These are phyloP conservation scores for Nephrotoma guestfalica DNA, from an alignment of 2,888 invertebrate genomes.

Conservation along the genomic window DNA sequence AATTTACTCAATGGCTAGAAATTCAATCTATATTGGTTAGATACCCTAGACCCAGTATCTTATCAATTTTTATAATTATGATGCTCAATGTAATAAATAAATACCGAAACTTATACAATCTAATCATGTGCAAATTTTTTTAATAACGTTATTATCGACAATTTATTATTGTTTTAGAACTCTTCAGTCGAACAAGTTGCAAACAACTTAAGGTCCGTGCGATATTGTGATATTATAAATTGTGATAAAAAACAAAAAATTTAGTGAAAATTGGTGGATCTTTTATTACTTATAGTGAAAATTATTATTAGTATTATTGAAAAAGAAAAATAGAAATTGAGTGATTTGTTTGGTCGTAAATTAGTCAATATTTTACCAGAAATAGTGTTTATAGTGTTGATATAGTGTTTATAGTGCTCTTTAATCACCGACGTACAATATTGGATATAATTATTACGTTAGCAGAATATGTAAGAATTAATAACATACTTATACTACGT, in stretches of 20 bases:
- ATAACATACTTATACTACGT: too few species aligned
- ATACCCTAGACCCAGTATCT: not conserved
- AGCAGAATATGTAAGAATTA: not conserved
- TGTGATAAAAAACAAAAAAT: not conserved
- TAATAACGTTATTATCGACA: not conserved
- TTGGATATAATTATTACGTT: not conserved
- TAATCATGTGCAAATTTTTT: not conserved
- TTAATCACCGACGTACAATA: not conserved
- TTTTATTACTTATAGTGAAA: too few species aligned
- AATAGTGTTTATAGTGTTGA: not conserved
- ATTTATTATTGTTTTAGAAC: not conserved
- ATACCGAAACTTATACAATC: not conserved
- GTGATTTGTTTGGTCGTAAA: too few species aligned
- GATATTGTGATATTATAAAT: not conserved
- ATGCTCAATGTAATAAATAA: not conserved
- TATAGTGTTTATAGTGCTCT: not conserved
- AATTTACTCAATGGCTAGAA: not conserved
- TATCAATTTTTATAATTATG: not conserved
- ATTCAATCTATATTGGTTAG: not conserved
- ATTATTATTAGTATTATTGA: too few species aligned
- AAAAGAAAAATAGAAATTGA: too few species aligned
- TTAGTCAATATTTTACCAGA: too few species aligned
- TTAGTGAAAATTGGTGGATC: not conserved
- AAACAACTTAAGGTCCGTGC: not conserved
- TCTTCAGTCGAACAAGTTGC: not conserved